Evolutionary conservation across 2,888 invertebrate genomes (phyloP).

Genomic region (Caenorhabditis angaria): DNA sequence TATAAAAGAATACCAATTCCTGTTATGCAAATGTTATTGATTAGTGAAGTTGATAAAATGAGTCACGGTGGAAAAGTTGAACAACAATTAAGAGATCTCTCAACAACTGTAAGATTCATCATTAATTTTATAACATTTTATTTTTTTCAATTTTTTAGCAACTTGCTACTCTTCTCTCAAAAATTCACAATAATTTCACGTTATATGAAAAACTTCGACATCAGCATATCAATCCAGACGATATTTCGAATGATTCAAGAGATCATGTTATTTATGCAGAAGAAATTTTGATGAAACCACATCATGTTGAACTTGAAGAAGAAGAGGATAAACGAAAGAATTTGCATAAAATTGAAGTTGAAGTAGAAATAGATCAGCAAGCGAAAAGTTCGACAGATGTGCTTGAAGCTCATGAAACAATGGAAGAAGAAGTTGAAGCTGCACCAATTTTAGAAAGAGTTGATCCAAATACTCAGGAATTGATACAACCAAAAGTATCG

Average conservation of each 20-base stretch:
- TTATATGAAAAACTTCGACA: background rate
- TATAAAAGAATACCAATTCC: constrained; percentile 31
- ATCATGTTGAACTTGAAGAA: background rate
- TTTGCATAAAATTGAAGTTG: background rate
- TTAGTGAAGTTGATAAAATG: background rate
- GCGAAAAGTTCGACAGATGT: background rate
- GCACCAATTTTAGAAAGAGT: constrained; percentile 11
- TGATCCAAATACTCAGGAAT: background rate
- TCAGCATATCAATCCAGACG: background rate
- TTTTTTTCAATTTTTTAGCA: background rate
- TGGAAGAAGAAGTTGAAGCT: background rate
- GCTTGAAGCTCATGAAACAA: constrained; percentile 9
- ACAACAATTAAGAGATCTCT: background rate
- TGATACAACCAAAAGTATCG: background rate
- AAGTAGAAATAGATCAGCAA: background rate
- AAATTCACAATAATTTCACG: background rate
- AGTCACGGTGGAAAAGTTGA: background rate
- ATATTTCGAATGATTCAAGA: background rate
- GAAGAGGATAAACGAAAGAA: background rate
- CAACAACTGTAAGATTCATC: background rate
- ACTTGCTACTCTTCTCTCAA: background rate
- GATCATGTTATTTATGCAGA: background rate
- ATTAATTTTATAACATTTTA: constrained; percentile 6
- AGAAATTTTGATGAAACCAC: background rate
- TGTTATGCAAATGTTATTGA: constrained; percentile 13